Conservation (phyloP, 2,113 vertebrate species). For the Lepisosteus osseus region DNA sequence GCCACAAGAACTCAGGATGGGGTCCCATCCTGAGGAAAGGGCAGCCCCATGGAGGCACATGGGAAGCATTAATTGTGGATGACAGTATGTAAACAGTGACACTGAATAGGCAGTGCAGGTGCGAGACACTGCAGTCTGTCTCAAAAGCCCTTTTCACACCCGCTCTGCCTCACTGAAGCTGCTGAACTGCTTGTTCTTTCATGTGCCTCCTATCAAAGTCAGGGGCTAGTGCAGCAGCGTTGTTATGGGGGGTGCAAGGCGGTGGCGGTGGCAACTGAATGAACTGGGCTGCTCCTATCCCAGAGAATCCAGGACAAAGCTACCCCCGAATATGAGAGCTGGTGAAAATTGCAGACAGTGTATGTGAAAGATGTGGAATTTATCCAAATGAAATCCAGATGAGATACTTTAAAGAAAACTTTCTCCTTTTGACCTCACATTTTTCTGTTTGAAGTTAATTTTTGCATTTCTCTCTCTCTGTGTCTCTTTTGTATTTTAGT, state of each 20-base stretch:
- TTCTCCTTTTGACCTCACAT: conserved; percentile 55
- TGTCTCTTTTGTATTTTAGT: conserved; percentile 23
- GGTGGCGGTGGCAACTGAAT: not conserved
- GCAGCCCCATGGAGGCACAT: conserved; percentile 51
- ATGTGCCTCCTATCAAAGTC: conserved; percentile 13
- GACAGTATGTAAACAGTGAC: conserved; percentile 77
- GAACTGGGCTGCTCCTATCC: conserved; percentile 28
- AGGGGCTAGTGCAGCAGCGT: not conserved
- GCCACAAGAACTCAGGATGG: conserved; percentile 66
- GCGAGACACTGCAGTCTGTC: conserved; percentile 58
- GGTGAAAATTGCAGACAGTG: conserved; percentile 56
- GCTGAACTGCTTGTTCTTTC: conserved; percentile 8
- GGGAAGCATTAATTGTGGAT: conserved; percentile 70
- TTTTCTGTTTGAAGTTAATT: conserved; percentile 46
- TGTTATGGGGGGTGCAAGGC: not conserved
- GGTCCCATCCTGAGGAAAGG: conserved; percentile 56
- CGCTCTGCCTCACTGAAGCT: conserved; percentile 28
- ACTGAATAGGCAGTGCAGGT: conserved; percentile 73
- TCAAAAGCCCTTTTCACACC: conserved; percentile 68
- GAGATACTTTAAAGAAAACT: conserved; percentile 56
- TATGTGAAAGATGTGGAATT: conserved; percentile 69
- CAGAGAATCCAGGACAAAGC: conserved; percentile 14
- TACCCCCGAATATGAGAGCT: conserved; percentile 44
- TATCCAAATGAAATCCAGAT: conserved; percentile 68
- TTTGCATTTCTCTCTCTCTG: conserved; percentile 29